Evolutionary conservation across 2,113 vertebrate genomes (phyloP).

Genomic region (Ceyx margarethae): DNA sequence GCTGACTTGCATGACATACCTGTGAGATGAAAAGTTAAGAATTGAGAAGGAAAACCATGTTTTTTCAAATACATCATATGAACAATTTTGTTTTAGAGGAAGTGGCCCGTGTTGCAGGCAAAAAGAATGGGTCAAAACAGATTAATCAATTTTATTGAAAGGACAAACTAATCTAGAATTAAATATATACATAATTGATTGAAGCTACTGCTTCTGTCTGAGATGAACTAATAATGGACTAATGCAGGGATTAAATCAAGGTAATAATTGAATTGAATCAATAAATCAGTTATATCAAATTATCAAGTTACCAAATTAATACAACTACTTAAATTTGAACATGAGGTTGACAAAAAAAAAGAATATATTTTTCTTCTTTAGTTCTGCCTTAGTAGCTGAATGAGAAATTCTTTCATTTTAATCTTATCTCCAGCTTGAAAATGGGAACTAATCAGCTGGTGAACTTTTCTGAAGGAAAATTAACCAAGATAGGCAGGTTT

Average conservation of each 20-base stretch:
- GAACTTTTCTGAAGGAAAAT: not conserved
- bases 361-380: accelerated
- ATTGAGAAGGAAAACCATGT: not conserved
- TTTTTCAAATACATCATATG: not conserved
- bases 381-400: not conserved
- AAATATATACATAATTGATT: not conserved
- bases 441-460: not conserved
- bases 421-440: not conserved
- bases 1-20: not conserved
- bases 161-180: not conserved
- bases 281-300: not conserved
- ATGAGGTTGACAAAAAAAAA: not conserved
- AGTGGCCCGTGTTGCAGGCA: not conserved
- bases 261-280: not conserved
- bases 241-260: not conserved
- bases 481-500: not conserved
- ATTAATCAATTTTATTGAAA: not conserved
- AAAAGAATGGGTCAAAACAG: not conserved
- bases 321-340: not conserved
- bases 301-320: not conserved
- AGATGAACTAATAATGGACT: not conserved
- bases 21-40: not conserved
- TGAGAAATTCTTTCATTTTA: not conserved
- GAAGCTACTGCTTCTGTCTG: not conserved
- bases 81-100: not conserved